Evolutionary conservation across 2,888 invertebrate genomes (phyloP).

Genomic region (Archips xylosteana): DNA sequence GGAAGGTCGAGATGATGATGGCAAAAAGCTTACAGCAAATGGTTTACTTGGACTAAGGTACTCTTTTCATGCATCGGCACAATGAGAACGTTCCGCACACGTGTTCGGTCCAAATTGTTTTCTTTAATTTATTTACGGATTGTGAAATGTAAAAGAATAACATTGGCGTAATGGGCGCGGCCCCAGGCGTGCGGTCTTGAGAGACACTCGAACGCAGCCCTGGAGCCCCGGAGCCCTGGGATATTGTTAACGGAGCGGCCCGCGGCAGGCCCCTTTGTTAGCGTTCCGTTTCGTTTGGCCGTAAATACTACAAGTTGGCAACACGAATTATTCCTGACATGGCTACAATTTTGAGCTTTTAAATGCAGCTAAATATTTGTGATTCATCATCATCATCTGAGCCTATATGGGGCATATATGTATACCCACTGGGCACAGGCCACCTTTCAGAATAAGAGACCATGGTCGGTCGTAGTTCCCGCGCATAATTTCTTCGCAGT

Average conservation of each 20-base stretch:
- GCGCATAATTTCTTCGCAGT: too few relatives aligned
- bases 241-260: conserved; percentile 43
- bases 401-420: too few relatives aligned
- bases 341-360: neutral
- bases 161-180: conserved; percentile 54
- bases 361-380: too few relatives aligned
- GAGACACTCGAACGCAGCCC: conserved; percentile 54
- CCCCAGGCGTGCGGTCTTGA: conserved; percentile 51
- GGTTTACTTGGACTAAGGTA: neutral
- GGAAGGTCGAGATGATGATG: too few relatives aligned
- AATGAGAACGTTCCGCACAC: neutral
- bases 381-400: too few relatives aligned
- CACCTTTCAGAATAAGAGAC: too few relatives aligned
- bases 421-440: too few relatives aligned
- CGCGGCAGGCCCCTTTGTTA: conserved; percentile 43
- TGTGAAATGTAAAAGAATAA: conserved; percentile 48
- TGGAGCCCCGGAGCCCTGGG: conserved; percentile 45
- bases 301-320: conserved; percentile 12
- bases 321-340: neutral
- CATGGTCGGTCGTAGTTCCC: too few relatives aligned
- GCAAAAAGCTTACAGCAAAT: neutral
- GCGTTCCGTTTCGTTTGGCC: conserved; percentile 5
- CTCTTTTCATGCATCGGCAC: neutral
- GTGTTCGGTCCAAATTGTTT: conserved; percentile 9
- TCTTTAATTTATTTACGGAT: conserved; percentile 27